phyloP scores from a whole-genome alignment of 2,113 vertebrate species.

The Copsychus sechellarum region DNA sequence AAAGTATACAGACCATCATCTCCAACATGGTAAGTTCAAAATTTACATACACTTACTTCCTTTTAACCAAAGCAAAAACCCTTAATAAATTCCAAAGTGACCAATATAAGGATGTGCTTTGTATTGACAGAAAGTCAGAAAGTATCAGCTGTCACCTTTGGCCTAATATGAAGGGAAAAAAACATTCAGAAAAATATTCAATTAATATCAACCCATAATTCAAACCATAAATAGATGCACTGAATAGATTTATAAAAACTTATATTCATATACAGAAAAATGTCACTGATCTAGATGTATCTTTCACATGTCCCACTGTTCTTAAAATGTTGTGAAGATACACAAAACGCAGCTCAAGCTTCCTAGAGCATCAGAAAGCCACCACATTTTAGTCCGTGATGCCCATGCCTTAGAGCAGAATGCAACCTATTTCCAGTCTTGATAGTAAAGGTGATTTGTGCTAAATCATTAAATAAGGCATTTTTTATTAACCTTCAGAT shows the following conservation, averaged over 20 bases:
- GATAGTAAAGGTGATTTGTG: neutral
- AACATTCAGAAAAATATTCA: neutral
- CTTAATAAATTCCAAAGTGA: neutral
- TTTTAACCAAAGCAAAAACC: neutral
- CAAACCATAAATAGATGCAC: neutral
- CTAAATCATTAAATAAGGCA: neutral
- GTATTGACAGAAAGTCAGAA: neutral
- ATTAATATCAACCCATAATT: neutral
- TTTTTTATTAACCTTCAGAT: neutral
- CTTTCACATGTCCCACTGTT: neutral
- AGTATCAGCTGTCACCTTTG: neutral
- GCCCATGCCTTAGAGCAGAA: neutral
- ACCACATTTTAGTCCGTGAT: neutral
- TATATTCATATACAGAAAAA: neutral
- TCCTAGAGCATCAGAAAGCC: neutral
- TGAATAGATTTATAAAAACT: neutral
- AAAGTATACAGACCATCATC: neutral
- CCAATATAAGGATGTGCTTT: neutral
- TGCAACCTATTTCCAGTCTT: neutral
- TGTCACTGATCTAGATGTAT: neutral
- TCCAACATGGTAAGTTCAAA: neutral
- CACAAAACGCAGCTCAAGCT: neutral
- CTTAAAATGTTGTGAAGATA: neutral
- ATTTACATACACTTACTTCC: neutral
- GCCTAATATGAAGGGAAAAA: neutral